Percentiles rank a stretch among this genome's conserved stretches.
Conservation (phyloP, 2,888 invertebrate genomes). For the Hypolimnas misippus region DNA sequence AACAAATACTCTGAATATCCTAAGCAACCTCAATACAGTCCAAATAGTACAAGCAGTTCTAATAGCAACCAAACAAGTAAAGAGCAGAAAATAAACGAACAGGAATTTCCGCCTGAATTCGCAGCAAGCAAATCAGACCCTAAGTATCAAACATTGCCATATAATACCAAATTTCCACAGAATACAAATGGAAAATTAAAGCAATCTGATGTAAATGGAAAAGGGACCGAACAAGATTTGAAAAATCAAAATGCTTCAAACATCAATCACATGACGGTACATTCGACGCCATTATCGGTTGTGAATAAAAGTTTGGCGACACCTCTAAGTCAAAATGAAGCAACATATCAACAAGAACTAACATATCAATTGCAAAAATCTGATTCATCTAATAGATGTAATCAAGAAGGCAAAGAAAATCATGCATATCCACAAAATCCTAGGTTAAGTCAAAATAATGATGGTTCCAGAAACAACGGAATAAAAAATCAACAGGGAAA, state of each 20-base stretch:
- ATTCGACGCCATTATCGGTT: constrained; percentile 79
- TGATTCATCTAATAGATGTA: constrained; percentile 79
- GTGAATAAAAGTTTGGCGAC: constrained; percentile 87
- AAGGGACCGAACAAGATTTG: constrained; percentile 64
- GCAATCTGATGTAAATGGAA: constrained; percentile 66
- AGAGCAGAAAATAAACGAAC: constrained; percentile 79
- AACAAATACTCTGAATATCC: constrained; percentile 80
- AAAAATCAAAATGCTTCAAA: constrained; percentile 66
- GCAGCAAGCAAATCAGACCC: constrained; percentile 93
- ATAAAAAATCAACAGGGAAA: constrained; percentile 63
- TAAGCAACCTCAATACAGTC: constrained; percentile 83
- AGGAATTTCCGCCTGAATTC: constrained; percentile 87
- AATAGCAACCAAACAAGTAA: constrained; percentile 79
- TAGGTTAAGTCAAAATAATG: constrained; percentile 76
- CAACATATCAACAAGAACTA: constrained; percentile 80
- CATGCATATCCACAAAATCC: constrained; percentile 81
- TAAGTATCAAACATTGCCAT: constrained; percentile 96
- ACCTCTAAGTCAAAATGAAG: constrained; percentile 84
- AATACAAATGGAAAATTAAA: constrained; percentile 72
- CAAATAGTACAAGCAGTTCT: constrained; percentile 81
- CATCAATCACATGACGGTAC: constrained; percentile 82
- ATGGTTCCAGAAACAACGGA: constrained; percentile 61
- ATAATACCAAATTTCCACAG: constrained; percentile 93
- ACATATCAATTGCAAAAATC: constrained; percentile 83
- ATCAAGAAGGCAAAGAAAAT: constrained; percentile 81